Percentiles rank a stretch among this genome's conserved stretches.
phyloP scores from a whole-genome alignment of 2,797 vertebrate genomes.

The Lepus townsendii region DNA sequence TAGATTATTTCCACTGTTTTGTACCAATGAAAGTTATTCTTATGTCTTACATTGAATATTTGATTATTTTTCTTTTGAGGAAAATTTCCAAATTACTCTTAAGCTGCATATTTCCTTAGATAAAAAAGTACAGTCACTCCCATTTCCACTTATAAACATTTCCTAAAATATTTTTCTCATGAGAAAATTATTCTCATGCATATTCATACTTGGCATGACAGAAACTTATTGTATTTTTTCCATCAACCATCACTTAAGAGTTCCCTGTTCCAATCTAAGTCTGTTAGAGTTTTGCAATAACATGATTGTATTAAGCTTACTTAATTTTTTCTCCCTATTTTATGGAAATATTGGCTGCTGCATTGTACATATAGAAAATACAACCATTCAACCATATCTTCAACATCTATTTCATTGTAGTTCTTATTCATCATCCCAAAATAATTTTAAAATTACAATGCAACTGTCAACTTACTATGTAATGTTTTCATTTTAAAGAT shows the following conservation, averaged over 20 bases:
- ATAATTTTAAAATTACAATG: conserved; percentile 51
- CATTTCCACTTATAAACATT: neutral
- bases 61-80: neutral
- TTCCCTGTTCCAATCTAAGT: neutral
- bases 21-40: neutral
- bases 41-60: neutral
- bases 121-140: neutral
- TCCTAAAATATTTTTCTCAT: neutral
- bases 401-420: neutral
- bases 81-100: conserved; percentile 33
- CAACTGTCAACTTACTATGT: neutral
- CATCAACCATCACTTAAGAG: neutral
- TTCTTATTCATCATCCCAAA: neutral
- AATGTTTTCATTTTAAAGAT: conserved; percentile 5
- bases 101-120: neutral
- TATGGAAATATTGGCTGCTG: neutral
- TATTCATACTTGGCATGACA: neutral
- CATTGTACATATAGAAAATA: conserved; percentile 48
- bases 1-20: neutral
- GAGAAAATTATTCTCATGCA: neutral
- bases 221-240: neutral
- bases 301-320: neutral
- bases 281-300: conserved; percentile 24
- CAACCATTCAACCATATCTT: conserved; percentile 39
- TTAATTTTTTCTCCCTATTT: conserved; percentile 7